Evolutionary conservation across 2,113 vertebrate species (phyloP).

Genomic region (Cygnus atratus): DNA sequence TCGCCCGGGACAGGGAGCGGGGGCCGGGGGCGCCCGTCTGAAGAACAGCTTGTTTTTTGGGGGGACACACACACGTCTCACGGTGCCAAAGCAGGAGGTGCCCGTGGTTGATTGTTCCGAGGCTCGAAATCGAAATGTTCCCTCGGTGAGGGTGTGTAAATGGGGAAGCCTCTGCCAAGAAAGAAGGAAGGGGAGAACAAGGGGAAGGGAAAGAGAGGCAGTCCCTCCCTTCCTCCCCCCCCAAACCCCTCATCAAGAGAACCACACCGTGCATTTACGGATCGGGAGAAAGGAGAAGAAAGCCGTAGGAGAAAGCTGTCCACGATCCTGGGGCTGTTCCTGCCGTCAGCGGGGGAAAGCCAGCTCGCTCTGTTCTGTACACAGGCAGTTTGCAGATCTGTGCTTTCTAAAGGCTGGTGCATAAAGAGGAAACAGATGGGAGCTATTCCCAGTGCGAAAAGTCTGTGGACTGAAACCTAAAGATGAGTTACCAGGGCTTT

Average conservation of each 20-base stretch:
- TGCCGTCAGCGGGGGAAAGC: slow-evolving; percentile 37
- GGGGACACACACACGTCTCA: background rate
- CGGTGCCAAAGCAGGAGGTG: slow-evolving; percentile 23
- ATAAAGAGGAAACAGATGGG: slow-evolving; percentile 56
- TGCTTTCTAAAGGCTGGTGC: slow-evolving; percentile 55
- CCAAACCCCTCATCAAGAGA: background rate
- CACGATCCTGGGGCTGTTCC: slow-evolving; percentile 4
- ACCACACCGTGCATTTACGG: background rate
- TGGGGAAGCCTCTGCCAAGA: background rate
- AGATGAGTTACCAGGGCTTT: slow-evolving; percentile 44
- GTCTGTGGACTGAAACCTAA: slow-evolving; percentile 54
- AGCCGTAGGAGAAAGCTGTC: background rate
- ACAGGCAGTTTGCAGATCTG: slow-evolving; percentile 56
- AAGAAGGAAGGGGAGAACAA: background rate
- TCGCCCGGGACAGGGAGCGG: background rate
- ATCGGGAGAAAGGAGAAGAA: background rate
- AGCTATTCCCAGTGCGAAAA: slow-evolving; percentile 55
- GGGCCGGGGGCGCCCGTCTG: slow-evolving; percentile 4
- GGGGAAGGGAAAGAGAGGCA: background rate
- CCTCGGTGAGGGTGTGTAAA: background rate
- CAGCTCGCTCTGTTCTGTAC: background rate
- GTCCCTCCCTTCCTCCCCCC: background rate
- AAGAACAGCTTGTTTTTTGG: slow-evolving; percentile 9
- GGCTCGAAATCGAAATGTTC: slow-evolving; percentile 34
- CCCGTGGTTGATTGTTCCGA: background rate